Evolutionary conservation across 2,888 invertebrate genomes (phyloP).

Genomic region (Helicoverpa assulta): DNA sequence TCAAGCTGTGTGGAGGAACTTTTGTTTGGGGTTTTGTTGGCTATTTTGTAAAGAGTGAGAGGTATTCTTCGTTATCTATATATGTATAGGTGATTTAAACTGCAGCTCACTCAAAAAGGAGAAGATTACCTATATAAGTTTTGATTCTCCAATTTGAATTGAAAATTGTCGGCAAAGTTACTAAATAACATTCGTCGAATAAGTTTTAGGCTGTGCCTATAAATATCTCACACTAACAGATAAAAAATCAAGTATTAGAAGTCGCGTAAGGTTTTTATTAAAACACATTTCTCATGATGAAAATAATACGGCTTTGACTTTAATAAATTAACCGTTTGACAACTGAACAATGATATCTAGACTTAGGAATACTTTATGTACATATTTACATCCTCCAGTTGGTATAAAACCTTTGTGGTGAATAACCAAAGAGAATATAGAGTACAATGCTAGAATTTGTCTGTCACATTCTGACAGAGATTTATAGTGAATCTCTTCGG

Average conservation of each 20-base stretch:
- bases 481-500: conserved; percentile 70
- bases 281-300: conserved; percentile 4
- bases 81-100: too few relatives aligned
- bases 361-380: background rate
- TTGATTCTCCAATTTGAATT: too few relatives aligned
- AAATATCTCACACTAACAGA: background rate
- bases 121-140: too few relatives aligned
- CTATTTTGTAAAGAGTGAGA: too few relatives aligned
- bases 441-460: conserved; percentile 69
- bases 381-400: background rate
- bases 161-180: background rate
- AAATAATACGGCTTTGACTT: background rate
- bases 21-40: background rate
- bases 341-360: background rate
- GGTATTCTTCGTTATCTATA: too few relatives aligned
- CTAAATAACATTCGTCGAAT: background rate
- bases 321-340: background rate
- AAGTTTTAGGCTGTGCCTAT: background rate
- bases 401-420: conserved; percentile 30
- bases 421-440: conserved; percentile 16
- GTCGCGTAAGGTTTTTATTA: too few relatives aligned
- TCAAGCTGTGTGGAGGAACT: conserved; percentile 4
- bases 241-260: background rate
- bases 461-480: conserved; percentile 79
- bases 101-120: too few relatives aligned